Evolutionary conservation across 92 coral and sea anemone species (phyloP), one percentile per base, ranked within the genome.

Genomic region (Epizoanthus illoricatus): DNA sequence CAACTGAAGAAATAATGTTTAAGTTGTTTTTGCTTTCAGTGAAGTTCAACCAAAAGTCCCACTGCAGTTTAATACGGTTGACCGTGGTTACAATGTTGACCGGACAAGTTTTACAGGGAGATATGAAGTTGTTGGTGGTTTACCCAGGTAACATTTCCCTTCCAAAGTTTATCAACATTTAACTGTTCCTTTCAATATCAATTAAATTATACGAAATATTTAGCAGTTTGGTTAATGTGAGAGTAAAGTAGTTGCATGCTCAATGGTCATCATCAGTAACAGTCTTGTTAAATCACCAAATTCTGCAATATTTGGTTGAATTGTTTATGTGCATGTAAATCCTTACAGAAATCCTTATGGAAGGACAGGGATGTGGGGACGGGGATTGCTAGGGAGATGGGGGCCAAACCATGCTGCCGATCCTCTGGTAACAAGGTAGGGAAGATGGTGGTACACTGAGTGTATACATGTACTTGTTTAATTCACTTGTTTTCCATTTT

Each of bases 351-450:
- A 96, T 56, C 99, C 99, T 16, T 41, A 43, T 55, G 99, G 99
- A 55, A 89, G 99, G 71, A 96, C 99, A 62, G 99, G 99, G 18
- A 87, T 96, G 94, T 73, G 85, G 74, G 99, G 99, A 19, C 90
- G 99, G 58, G 99, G 99, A 8, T 73, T 86, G 81, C 94, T 96
- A 0, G 99, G 99, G 12, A 79, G 98, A 85, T 96, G 99, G 99
- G 99, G 99, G 3, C 99, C 99, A 20, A 96, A 96, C 81, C 98
- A 96, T 81, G 99, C 99, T 8, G 99, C 98, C 4, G 99, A 96
- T 73, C 99, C 99, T 18, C 69, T 96, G 9, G 99, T 96, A 9
- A 93, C 99, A 82, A 93, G 99, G 99, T 91, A 74, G 5, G 52
- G 18, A 36, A 16, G n/a, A n/a, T n/a, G n/a, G n/a, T n/a, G n/a